Percentiles rank a stretch among this genome's conserved stretches.
These are phyloP conservation scores for Erythrolamprus reginae DNA, from an alignment of 2,113 vertebrate genomes.

Conservation along the genomic window DNA sequence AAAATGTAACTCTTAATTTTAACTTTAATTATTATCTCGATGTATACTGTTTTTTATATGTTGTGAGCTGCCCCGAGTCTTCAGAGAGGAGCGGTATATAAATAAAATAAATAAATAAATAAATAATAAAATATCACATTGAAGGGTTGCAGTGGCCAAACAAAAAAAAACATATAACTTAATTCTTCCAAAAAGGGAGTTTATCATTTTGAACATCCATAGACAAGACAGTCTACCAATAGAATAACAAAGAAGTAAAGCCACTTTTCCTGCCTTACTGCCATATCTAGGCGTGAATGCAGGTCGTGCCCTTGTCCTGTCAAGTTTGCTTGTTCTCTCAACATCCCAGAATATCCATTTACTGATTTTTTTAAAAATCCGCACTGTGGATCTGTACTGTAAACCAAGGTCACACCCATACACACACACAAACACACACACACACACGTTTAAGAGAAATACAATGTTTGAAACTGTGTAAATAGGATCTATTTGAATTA, in stretches of 20 bases:
- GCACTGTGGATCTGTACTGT: not conserved
- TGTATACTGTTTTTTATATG: too few relatives aligned
- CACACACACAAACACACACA: not conserved
- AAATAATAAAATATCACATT: not conserved
- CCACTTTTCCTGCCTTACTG: not conserved
- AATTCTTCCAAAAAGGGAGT: not conserved
- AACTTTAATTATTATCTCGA: too few relatives aligned
- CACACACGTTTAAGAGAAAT: not conserved
- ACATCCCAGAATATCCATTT: not conserved
- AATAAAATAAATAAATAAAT: too few relatives aligned
- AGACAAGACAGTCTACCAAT: not conserved
- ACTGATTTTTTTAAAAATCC: not conserved
- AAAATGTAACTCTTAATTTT: too few relatives aligned
- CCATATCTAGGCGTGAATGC: not conserved
- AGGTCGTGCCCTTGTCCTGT: not conserved
- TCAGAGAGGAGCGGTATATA: too few relatives aligned
- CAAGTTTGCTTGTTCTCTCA: not conserved
- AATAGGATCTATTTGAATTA: not conserved
- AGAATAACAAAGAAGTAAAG: not conserved
- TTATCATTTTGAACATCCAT: not conserved
- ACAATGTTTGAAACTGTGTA: not conserved
- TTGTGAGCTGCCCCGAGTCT: too few relatives aligned
- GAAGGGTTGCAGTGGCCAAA: not conserved
- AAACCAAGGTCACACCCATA: not conserved
- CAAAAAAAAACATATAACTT: not conserved